A percentile compares a stretch with the other conserved stretches of the same genome.
Evolutionary conservation across 1,140 invertebrate genomes (phyloP).

Genomic region (Conus ventricosus): DNA sequence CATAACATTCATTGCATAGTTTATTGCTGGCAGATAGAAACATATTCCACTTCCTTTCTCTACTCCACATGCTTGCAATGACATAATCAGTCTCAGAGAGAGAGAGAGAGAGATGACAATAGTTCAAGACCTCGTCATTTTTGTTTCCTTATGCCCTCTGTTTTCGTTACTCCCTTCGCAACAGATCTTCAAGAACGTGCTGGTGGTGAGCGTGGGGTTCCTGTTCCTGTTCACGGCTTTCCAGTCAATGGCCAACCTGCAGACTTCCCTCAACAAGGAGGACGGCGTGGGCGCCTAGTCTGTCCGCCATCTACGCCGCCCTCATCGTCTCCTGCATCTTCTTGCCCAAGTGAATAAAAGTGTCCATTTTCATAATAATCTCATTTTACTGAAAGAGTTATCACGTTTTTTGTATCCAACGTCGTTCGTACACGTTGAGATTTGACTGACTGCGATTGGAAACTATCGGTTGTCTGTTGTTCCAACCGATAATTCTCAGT

Average conservation of each 20-base stretch:
- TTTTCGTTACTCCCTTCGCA: too few species aligned
- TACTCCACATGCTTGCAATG: too few species aligned
- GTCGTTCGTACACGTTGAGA: too few species aligned
- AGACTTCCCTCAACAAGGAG: slow-evolving; percentile 70
- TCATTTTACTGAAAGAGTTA: background rate
- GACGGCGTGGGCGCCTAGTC: slow-evolving; percentile 62
- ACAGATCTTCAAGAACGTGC: slow-evolving; percentile 76
- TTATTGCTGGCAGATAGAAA: too few species aligned
- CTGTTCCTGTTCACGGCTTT: slow-evolving; percentile 71
- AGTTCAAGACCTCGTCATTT: background rate
- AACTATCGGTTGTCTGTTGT: too few species aligned
- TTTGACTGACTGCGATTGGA: too few species aligned
- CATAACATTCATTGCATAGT: too few species aligned
- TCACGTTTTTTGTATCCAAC: background rate
- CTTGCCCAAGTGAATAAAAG: slow-evolving; percentile 78
- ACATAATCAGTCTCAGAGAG: too few species aligned
- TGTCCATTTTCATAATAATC: background rate
- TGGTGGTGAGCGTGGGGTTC: slow-evolving; percentile 76
- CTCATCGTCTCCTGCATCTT: slow-evolving; percentile 95
- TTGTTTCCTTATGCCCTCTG: background rate
- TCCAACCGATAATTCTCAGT: too few species aligned
- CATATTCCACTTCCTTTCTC: too few species aligned
- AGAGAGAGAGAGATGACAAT: too few species aligned
- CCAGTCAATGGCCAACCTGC: slow-evolving; percentile 67
- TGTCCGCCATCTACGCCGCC: slow-evolving; percentile 81